Evolutionary conservation across 2,888 invertebrate species (phyloP).

Genomic region (Sarcophaga carnaria): DNA sequence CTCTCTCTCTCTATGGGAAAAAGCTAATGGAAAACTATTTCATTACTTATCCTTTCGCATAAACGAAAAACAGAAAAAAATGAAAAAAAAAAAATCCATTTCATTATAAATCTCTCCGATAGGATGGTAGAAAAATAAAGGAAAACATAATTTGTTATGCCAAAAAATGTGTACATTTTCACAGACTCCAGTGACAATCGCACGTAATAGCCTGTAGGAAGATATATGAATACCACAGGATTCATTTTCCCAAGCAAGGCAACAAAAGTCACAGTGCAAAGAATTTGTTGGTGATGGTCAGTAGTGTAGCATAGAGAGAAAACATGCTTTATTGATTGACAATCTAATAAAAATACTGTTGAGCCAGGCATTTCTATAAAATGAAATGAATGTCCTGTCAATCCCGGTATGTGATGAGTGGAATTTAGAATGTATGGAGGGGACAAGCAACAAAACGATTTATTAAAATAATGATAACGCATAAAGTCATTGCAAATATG

Average conservation of each 20-base stretch:
- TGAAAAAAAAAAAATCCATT: conserved; percentile 23
- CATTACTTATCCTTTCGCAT: conserved; percentile 46
- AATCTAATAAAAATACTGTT: conserved; percentile 77
- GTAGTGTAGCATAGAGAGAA: conserved; percentile 8
- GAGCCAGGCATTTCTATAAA: conserved; percentile 53
- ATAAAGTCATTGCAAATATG: conserved; percentile 30
- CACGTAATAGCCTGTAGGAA: conserved; percentile 52
- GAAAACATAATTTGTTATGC: conserved; percentile 64
- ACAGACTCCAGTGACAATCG: conserved; percentile 37
- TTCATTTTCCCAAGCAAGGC: conserved; percentile 15
- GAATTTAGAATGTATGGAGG: conserved; percentile 49
- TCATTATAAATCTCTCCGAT: conserved; percentile 35
- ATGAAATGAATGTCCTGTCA: conserved; percentile 67
- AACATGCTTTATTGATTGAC: conserved; percentile 77
- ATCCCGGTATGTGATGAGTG: conserved; percentile 41
- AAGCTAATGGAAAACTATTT: conserved; percentile 59
- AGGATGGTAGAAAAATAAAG: conserved; percentile 21
- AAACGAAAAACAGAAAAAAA: background rate
- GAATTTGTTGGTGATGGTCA: conserved; percentile 42
- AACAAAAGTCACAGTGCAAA: conserved; percentile 47
- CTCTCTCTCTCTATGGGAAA: background rate
- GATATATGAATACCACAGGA: conserved; percentile 24
- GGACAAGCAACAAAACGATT: conserved; percentile 75
- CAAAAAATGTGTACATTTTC: conserved; percentile 54
- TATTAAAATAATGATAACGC: conserved; percentile 75